phyloP scores from a whole-genome alignment of 2,888 invertebrate species.

The Drosophila anceps region DNA sequence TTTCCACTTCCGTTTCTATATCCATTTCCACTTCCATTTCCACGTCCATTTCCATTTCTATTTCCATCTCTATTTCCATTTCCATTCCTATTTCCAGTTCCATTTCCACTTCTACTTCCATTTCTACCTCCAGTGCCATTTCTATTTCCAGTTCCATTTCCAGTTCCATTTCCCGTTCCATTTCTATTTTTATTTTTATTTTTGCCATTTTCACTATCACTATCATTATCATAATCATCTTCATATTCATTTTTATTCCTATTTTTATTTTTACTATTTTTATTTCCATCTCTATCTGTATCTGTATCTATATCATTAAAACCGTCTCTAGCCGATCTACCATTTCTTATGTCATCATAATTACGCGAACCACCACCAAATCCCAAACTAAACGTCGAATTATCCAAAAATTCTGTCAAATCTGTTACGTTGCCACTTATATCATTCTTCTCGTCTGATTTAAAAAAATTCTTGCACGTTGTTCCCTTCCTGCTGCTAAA shows the following conservation, averaged over 20 bases:
- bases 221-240: no score
- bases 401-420: neutral
- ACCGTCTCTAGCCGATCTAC: neutral
- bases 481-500: neutral
- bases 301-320: neutral
- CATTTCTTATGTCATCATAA: no score
- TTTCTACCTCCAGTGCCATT: no score
- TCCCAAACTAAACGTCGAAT: neutral
- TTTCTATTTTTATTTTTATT: no score
- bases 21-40: neutral
- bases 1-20: no score
- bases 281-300: neutral
- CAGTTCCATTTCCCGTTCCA: neutral
- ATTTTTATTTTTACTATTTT: neutral
- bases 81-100: neutral
- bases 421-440: neutral
- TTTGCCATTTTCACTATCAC: neutral
- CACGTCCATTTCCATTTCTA: neutral
- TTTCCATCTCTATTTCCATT: neutral
- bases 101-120: neutral
- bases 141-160: neutral
- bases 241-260: neutral
- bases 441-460: neutral
- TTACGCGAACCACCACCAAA: neutral
- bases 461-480: constrained; percentile 26